Conservation (phyloP, 2,888 invertebrate species). For the Eupithecia insigniata region DNA sequence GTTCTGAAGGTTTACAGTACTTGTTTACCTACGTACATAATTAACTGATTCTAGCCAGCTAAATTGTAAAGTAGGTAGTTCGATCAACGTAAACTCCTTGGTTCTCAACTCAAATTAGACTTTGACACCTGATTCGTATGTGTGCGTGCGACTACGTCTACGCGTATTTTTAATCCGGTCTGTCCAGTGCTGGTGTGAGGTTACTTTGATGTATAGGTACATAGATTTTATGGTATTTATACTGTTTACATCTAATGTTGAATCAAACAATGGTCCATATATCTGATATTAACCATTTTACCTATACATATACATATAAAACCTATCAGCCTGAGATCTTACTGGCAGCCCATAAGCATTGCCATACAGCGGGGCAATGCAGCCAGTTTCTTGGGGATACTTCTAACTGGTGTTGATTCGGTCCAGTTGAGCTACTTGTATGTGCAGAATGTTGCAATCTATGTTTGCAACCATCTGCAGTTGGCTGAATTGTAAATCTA, state of each 20-base stretch:
- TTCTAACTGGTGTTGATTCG: no score
- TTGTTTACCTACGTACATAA: not conserved
- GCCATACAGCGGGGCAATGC: no score
- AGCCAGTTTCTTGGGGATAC: no score
- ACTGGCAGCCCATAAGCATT: no score
- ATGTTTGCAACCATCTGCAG: no score
- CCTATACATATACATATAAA: not conserved
- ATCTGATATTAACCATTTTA: not conserved
- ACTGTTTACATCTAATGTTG: not conserved
- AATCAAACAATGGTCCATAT: not conserved
- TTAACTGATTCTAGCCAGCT: not conserved
- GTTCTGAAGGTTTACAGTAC: not conserved
- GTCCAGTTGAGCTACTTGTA: no score
- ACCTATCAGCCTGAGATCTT: not conserved
- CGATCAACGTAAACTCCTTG: slow-evolving; percentile 13
- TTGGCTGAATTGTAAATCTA: no score
- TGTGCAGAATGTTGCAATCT: no score
- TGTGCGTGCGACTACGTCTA: slow-evolving; percentile 58
- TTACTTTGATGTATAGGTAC: no score
- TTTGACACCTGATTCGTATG: slow-evolving; percentile 73
- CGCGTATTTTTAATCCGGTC: slow-evolving; percentile 59
- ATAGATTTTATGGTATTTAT: no score
- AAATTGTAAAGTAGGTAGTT: not conserved
- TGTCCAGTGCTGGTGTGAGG: not conserved
- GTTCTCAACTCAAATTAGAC: slow-evolving; percentile 70